These are phyloP conservation scores for Malurus cyaneus DNA, from an alignment of 2,113 vertebrate genomes.

Conservation along the genomic window DNA sequence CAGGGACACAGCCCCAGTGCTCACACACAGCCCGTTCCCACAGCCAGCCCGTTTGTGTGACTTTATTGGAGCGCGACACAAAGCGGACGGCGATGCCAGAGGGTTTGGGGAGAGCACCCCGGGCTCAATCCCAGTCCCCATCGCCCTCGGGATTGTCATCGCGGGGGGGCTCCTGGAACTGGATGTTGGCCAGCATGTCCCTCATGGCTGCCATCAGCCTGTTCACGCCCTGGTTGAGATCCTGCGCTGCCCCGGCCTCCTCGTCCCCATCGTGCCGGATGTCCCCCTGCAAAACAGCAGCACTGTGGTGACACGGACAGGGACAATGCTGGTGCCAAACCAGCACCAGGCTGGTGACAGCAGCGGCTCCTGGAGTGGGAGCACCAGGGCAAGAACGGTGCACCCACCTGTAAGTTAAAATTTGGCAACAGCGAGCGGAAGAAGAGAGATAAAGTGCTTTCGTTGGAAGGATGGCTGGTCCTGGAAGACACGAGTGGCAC, in stretches of 20 bases:
- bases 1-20: fast-evolving
- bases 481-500: constrained; percentile 43
- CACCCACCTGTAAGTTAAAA: constrained; percentile 88
- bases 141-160: constrained; percentile 77
- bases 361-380: neutral
- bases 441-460: constrained; percentile 93
- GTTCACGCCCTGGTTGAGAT: constrained; percentile 92
- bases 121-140: constrained; percentile 87
- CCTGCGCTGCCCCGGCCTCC: constrained; percentile 84
- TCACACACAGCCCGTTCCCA: neutral
- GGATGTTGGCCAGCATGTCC: constrained; percentile 97
- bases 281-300: constrained; percentile 72
- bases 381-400: fast-evolving
- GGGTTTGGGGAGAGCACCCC: fast-evolving
- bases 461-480: constrained; percentile 71
- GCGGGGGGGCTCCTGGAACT: constrained; percentile 84
- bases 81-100: fast-evolving
- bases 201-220: constrained; percentile 94
- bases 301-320: neutral
- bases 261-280: constrained; percentile 78
- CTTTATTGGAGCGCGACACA: constrained; percentile 12
- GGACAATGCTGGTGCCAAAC: neutral
- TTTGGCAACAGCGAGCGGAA: constrained; percentile 94
- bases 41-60: neutral
- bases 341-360: neutral